Evolutionary conservation across 2,888 invertebrate species (phyloP).

Genomic region (Lithophane socia): DNA sequence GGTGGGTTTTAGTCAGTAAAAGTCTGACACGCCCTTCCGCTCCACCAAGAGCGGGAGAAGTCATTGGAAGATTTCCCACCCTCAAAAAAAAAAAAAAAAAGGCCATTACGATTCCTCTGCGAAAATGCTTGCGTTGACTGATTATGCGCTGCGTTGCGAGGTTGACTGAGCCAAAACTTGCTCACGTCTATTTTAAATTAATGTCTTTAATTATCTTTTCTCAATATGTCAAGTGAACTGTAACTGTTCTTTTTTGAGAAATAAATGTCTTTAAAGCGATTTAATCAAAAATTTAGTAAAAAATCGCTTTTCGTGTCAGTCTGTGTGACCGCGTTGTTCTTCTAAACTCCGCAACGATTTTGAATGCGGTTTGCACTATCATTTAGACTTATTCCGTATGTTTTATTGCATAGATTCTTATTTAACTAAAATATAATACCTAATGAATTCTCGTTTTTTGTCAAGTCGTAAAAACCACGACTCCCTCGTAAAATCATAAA

Average conservation of each 20-base stretch:
- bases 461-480: background rate
- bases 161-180: background rate
- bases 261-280: no score
- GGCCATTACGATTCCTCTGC: background rate
- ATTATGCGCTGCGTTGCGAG: background rate
- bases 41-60: no score
- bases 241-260: no score
- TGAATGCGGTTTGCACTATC: background rate
- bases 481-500: background rate
- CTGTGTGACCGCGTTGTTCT: background rate
- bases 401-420: background rate
- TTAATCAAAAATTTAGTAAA: background rate
- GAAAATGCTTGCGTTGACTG: conserved; percentile 11
- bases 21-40: no score
- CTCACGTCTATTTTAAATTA: background rate
- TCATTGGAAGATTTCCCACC: no score
- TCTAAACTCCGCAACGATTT: background rate
- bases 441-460: background rate
- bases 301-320: background rate
- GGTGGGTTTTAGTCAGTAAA: no score
- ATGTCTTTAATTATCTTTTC: no score
- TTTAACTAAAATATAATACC: background rate
- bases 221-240: no score
- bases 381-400: background rate
- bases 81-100: no score